These are phyloP conservation scores for Polia nebulosa DNA, from an alignment of 2,888 invertebrate species.

Conservation along the genomic window DNA sequence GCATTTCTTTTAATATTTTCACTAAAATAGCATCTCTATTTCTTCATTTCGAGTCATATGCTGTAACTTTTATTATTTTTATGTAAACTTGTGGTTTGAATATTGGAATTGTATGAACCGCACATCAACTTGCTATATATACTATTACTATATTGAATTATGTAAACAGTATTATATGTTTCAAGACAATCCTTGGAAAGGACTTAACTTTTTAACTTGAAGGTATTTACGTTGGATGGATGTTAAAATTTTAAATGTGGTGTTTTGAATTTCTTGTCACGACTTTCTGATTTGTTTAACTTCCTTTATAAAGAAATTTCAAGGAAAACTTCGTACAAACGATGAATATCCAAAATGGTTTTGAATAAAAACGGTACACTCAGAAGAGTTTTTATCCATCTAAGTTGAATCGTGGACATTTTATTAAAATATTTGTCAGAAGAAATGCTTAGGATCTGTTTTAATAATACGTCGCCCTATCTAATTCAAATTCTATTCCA, in stretches of 20 bases:
- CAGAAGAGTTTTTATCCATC: slow-evolving; percentile 37
- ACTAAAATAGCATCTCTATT: background rate
- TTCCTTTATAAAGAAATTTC: slow-evolving; percentile 28
- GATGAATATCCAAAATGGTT: slow-evolving; percentile 45
- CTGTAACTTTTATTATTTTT: background rate
- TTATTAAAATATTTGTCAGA: slow-evolving; percentile 19
- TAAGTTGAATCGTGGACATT: slow-evolving; percentile 39
- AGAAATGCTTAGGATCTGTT: slow-evolving; percentile 14
- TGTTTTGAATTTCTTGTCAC: slow-evolving; percentile 36
- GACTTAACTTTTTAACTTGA: background rate
- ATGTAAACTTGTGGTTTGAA: background rate
- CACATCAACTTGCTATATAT: background rate
- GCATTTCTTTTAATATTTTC: slow-evolving; percentile 19
- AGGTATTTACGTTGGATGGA: background rate
- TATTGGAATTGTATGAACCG: background rate
- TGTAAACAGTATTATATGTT: background rate
- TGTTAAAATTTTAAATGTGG: slow-evolving; percentile 15
- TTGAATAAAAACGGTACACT: slow-evolving; percentile 42
- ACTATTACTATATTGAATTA: too few relatives aligned
- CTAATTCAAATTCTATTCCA: background rate
- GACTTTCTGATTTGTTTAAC: slow-evolving; percentile 47
- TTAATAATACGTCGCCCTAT: slow-evolving; percentile 18
- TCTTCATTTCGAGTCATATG: background rate
- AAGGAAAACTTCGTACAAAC: slow-evolving; percentile 30
- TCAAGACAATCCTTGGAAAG: background rate